Percentiles rank a stretch among this genome's conserved stretches.
phyloP scores from a whole-genome alignment of 2,888 invertebrate genomes.

The Diogma glabrata region DNA sequence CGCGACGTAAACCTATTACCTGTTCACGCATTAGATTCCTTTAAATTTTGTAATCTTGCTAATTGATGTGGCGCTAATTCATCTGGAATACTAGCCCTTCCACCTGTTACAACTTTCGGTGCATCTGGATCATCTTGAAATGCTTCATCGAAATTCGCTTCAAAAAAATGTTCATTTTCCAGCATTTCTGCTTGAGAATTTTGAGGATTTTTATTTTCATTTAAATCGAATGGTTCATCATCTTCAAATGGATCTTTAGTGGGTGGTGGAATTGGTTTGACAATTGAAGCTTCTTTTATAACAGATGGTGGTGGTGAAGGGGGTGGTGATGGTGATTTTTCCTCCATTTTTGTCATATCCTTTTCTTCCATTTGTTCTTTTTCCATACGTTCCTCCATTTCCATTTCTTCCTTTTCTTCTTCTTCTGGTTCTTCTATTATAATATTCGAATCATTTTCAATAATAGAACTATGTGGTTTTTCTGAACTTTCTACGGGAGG shows the following conservation, averaged over 20 bases:
- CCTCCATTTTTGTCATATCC: constrained; percentile 23
- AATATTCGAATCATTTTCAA: not conserved
- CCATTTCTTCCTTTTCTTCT: constrained; percentile 2
- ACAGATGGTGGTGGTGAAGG: not conserved
- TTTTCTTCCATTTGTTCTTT: constrained; percentile 20
- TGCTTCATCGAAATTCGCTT: constrained; percentile 38
- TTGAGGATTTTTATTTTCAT: no score
- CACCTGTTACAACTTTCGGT: constrained; percentile 58
- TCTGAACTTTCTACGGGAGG: constrained; percentile 45
- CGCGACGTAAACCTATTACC: no score
- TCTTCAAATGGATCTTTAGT: constrained; percentile 4
- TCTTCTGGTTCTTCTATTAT: constrained; percentile 4
- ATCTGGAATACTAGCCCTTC: constrained; percentile 75
- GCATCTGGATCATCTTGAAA: constrained; percentile 40
- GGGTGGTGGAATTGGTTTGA: not conserved
- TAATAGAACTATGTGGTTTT: constrained; percentile 11
- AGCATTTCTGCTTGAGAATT: no score
- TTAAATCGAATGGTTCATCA: not conserved
- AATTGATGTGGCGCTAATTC: constrained; percentile 81
- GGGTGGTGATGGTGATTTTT: not conserved
- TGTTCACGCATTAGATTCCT: constrained; percentile 74
- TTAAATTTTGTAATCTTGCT: constrained; percentile 75
- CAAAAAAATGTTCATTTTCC: constrained; percentile 26
- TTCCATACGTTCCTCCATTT: constrained; percentile 13
- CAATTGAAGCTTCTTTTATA: not conserved